Percentiles rank a stretch among this genome's conserved stretches.
These are phyloP conservation scores for Aphaenogaster rudis DNA, from an alignment of 1,140 invertebrate genomes.

Conservation along the genomic window DNA sequence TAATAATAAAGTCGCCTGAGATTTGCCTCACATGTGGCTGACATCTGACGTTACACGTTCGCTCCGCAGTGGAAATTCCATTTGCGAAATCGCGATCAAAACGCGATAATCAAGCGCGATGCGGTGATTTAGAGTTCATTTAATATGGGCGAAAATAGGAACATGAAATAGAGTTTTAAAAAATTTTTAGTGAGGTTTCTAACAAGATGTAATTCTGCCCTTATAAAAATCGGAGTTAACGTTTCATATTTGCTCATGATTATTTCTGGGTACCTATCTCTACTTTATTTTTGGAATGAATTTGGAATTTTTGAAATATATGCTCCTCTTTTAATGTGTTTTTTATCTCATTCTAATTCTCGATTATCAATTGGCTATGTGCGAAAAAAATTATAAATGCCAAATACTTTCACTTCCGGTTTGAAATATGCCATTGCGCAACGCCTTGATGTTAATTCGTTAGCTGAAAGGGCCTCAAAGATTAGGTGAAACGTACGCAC, in stretches of 20 bases:
- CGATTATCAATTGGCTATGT: background rate
- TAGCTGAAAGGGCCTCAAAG: background rate
- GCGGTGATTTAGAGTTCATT: background rate
- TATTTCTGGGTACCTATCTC: background rate
- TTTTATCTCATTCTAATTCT: background rate
- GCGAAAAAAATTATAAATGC: background rate
- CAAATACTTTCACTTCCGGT: constrained; percentile 12
- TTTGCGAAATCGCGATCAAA: background rate
- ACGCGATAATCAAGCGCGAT: constrained; percentile 17
- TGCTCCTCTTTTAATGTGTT: background rate
- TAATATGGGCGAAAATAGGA: background rate
- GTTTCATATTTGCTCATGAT: background rate
- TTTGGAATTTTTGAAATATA: background rate
- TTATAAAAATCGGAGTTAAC: background rate
- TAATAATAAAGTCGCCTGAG: constrained; percentile 63
- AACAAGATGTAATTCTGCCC: background rate
- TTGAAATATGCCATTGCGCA: background rate
- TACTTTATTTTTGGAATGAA: background rate
- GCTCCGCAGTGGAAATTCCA: background rate
- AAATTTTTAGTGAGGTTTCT: background rate
- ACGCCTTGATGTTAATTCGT: constrained; percentile 8
- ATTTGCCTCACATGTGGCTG: constrained; percentile 24
- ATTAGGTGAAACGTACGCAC: background rate
- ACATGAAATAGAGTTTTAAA: background rate
- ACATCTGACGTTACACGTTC: constrained; percentile 1